Percentiles rank a stretch among this genome's conserved stretches.
These are phyloP conservation scores for Telmatochromis sp. DNA, from an alignment of 2,113 vertebrate genomes.

Conservation along the genomic window DNA sequence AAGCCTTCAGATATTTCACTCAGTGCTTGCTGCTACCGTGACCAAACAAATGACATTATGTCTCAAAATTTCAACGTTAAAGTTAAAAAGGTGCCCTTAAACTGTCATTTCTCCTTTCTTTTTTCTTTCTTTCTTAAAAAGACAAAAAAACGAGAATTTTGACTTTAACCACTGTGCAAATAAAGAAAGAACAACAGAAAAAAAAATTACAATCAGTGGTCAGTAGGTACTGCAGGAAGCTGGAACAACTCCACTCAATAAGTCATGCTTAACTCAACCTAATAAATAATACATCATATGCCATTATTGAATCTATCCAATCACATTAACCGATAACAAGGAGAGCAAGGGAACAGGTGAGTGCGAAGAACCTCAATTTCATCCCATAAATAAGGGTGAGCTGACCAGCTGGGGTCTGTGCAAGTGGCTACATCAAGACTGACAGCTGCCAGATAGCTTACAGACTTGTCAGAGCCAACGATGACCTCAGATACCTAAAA, in stretches of 20 bases:
- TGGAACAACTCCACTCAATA: conserved; percentile 26
- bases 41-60: conserved; percentile 19
- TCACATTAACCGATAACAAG: conserved; percentile 52
- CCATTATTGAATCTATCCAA: conserved; percentile 56
- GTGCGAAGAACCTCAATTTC: conserved; percentile 51
- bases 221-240: background rate
- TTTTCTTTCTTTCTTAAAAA: background rate
- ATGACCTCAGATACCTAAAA: conserved; percentile 43
- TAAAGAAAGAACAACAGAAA: background rate
- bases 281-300: conserved; percentile 55
- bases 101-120: background rate
- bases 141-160: fast-evolving
- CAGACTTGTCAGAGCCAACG: conserved; percentile 18
- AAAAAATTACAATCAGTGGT: background rate
- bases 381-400: conserved; percentile 42
- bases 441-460: conserved; percentile 66
- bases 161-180: background rate
- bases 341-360: conserved; percentile 63
- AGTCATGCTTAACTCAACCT: conserved; percentile 27
- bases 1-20: conserved; percentile 21
- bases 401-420: conserved; percentile 53
- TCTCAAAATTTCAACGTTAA: background rate
- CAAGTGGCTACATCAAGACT: conserved; percentile 46
- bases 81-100: background rate
- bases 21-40: conserved; percentile 13